Percentiles rank a stretch among this genome's conserved stretches.
Conservation (phyloP, 1,140 invertebrate genomes). For the Magallana gigas region DNA sequence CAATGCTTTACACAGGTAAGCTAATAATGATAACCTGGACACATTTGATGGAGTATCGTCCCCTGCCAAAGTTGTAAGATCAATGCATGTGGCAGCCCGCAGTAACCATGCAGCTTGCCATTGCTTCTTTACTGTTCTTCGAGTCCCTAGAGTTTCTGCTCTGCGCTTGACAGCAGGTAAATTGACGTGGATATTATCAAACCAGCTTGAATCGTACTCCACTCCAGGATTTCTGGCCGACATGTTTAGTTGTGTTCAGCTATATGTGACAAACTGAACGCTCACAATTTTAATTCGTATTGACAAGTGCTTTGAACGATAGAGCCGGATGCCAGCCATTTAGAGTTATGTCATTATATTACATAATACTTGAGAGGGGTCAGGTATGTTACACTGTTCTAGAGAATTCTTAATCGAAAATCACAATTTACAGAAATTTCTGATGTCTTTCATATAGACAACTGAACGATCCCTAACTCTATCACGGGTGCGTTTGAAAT, state of each 20-base stretch:
- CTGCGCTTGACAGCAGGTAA: conserved; percentile 82
- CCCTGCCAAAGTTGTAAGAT: conserved; percentile 93
- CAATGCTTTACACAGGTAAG: no score
- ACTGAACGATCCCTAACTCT: not conserved
- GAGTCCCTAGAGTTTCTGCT: conserved; percentile 78
- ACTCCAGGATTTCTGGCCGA: conserved; percentile 64
- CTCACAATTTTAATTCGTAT: no score
- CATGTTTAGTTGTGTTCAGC: conserved; percentile 46
- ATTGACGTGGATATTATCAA: conserved; percentile 83
- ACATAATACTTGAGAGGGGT: no score
- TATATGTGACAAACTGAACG: not conserved
- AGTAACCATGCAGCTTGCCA: conserved; percentile 87
- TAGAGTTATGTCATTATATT: no score
- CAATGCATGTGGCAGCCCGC: conserved; percentile 90
- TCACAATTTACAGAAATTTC: no score
- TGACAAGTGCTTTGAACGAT: no score
- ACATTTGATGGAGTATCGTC: conserved; percentile 94
- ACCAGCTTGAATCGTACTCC: conserved; percentile 81
- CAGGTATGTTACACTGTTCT: no score
- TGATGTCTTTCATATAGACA: not conserved
- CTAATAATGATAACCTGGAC: conserved; percentile 75
- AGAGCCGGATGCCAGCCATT: no score
- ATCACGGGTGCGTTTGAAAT: not conserved
- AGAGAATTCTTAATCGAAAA: no score
- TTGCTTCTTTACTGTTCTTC: conserved; percentile 80